These are phyloP conservation scores for Leptinotarsa peninsularis DNA, from an alignment of 2,888 invertebrate genomes.

Conservation along the genomic window DNA sequence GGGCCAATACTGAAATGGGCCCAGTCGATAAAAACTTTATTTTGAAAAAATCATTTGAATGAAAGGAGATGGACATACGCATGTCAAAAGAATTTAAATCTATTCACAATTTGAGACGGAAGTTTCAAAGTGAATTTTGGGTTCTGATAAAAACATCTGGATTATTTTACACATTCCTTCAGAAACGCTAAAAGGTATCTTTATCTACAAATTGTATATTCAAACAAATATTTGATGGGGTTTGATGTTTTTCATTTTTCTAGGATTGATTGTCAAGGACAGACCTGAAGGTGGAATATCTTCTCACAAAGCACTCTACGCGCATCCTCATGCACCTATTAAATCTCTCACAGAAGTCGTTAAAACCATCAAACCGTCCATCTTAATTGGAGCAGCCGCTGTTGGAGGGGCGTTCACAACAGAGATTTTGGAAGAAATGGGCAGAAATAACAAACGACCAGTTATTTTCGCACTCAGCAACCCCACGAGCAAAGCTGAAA, in stretches of 20 bases:
- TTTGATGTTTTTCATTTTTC: background rate
- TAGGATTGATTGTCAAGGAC: constrained; percentile 89
- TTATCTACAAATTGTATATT: no score
- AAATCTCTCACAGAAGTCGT: constrained; percentile 86
- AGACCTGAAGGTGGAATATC: constrained; percentile 84
- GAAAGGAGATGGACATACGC: no score
- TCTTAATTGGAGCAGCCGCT: constrained; percentile 95
- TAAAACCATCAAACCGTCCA: constrained; percentile 83
- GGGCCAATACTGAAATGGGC: no score
- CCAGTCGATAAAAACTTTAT: no score
- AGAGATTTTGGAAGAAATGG: constrained; percentile 90
- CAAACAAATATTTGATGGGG: no score
- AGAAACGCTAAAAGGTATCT: no score
- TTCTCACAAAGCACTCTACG: constrained; percentile 86
- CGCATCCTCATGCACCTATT: constrained; percentile 81
- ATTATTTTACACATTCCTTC: no score
- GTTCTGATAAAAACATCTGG: no score
- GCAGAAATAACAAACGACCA: constrained; percentile 82
- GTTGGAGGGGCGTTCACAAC: constrained; percentile 93
- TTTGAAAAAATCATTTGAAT: no score
- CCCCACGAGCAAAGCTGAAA: constrained; percentile 98
- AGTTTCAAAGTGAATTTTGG: no score
- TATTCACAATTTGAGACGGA: no score
- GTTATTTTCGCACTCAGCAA: constrained; percentile 98
- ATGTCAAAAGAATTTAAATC: no score